Evolutionary conservation across 2,888 invertebrate genomes (phyloP).

Genomic region (Papilio gigon): DNA sequence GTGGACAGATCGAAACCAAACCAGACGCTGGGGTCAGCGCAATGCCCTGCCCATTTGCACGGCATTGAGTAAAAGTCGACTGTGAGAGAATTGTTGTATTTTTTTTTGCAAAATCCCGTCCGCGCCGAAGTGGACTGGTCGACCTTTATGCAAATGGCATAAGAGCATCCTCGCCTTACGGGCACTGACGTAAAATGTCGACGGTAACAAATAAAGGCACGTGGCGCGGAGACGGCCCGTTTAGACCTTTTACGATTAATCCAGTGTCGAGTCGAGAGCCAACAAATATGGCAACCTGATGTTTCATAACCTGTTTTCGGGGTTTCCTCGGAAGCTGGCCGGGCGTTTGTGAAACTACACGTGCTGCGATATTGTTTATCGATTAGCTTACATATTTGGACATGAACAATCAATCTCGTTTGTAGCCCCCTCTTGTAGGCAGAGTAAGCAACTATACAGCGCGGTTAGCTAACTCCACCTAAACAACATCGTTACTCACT

Average conservation of each 20-base stretch:
- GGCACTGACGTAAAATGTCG: conserved; percentile 67
- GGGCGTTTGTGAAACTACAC: conserved; percentile 57
- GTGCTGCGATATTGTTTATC: conserved; percentile 47
- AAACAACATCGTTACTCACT: too few species aligned
- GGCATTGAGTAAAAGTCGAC: conserved; percentile 38
- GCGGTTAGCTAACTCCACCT: too few species aligned
- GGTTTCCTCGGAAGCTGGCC: conserved; percentile 76
- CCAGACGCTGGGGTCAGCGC: conserved; percentile 28
- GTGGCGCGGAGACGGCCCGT: conserved; percentile 73
- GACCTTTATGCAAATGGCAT: conserved; percentile 64
- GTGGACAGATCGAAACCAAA: conserved; percentile 8
- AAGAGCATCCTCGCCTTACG: conserved; percentile 68
- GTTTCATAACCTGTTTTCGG: conserved; percentile 81
- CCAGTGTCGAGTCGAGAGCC: conserved; percentile 78
- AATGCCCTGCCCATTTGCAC: conserved; percentile 23
- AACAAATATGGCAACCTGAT: conserved; percentile 79
- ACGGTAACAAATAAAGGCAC: conserved; percentile 64
- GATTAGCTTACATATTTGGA: conserved; percentile 10
- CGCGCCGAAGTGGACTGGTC: conserved; percentile 58
- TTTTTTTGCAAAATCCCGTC: conserved; percentile 35
- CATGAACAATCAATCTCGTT: neutral
- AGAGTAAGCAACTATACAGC: neutral
- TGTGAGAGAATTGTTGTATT: conserved; percentile 32
- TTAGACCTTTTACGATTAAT: conserved; percentile 82
- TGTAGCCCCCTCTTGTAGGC: neutral